Percentiles rank a stretch among this genome's conserved stretches.
Evolutionary conservation across 2,113 vertebrate species (phyloP).

Genomic region (Paradoxurus hermaphroditus): DNA sequence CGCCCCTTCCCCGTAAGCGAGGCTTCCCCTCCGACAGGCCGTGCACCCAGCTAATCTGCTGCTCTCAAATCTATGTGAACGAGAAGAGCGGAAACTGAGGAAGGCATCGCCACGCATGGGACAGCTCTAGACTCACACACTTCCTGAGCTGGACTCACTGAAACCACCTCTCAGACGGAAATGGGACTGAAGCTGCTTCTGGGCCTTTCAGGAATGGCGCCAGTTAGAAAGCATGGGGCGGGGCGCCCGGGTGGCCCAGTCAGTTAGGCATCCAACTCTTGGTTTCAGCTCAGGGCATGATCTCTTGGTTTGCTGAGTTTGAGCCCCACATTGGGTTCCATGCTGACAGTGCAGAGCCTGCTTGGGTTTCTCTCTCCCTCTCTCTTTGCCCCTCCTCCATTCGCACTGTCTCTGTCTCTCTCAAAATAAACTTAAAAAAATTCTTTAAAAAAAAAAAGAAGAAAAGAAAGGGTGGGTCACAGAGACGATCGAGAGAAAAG

Average conservation of each 20-base stretch:
- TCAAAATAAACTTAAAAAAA: too few species aligned
- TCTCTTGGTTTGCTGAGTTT: too few species aligned
- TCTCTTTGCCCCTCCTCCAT: too few species aligned
- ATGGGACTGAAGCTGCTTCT: not conserved
- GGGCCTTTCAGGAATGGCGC: not conserved
- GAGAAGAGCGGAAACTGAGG: not conserved
- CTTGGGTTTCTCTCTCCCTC: too few species aligned
- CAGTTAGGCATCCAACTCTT: too few species aligned
- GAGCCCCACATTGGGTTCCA: too few species aligned
- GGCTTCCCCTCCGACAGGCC: not conserved
- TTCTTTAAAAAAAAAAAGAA: too few species aligned
- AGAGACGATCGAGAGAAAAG: not conserved
- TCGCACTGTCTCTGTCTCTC: too few species aligned
- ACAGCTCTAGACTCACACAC: not conserved
- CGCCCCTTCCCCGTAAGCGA: not conserved
- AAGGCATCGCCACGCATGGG: fast-evolving
- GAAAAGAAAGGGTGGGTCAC: not conserved
- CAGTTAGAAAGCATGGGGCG: not conserved
- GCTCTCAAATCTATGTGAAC: not conserved
- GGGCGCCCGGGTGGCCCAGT: too few species aligned
- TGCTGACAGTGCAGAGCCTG: too few species aligned
- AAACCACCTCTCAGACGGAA: not conserved
- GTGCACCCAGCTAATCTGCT: not conserved
- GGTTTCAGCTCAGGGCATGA: too few species aligned
- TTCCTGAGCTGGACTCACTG: not conserved